Percentiles rank a stretch among this genome's conserved stretches.
phyloP scores from a whole-genome alignment of 2,113 vertebrate genomes.

The Coptodon rendalli region DNA sequence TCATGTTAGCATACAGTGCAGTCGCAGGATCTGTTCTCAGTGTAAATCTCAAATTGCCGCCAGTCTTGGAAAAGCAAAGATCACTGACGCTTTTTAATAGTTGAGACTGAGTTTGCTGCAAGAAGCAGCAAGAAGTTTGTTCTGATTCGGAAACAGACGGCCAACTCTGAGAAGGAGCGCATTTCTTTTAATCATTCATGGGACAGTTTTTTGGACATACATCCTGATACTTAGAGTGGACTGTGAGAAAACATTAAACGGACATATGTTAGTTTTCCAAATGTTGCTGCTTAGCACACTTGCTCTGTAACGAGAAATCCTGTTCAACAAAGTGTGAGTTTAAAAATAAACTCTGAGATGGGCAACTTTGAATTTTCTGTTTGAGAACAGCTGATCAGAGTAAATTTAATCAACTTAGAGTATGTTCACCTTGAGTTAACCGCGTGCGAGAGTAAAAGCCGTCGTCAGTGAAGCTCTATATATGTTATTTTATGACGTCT shows the following conservation, averaged over 20 bases:
- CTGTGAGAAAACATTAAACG: not conserved
- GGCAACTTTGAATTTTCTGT: fast-evolving
- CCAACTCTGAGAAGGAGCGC: not conserved
- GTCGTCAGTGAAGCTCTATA: not conserved
- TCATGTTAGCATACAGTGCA: not conserved
- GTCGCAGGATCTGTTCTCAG: not conserved
- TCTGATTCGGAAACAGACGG: not conserved
- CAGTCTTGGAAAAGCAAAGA: not conserved
- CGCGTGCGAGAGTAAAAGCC: not conserved
- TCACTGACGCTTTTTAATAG: fast-evolving
- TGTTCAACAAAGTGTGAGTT: not conserved
- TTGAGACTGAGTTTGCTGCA: not conserved
- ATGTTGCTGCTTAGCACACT: not conserved
- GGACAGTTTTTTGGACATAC: not conserved
- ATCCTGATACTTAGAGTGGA: not conserved
- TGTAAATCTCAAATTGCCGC: not conserved
- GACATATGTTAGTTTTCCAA: not conserved
- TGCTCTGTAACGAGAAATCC: not conserved
- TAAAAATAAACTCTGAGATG: not conserved
- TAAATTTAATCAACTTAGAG: not conserved
- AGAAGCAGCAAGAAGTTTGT: not conserved
- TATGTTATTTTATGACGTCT: not conserved
- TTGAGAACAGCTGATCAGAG: not conserved
- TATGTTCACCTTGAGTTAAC: not conserved
- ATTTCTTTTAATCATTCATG: not conserved